phyloP scores from a whole-genome alignment of 2,888 invertebrate species.

The Rotaria magnacalcarata region DNA sequence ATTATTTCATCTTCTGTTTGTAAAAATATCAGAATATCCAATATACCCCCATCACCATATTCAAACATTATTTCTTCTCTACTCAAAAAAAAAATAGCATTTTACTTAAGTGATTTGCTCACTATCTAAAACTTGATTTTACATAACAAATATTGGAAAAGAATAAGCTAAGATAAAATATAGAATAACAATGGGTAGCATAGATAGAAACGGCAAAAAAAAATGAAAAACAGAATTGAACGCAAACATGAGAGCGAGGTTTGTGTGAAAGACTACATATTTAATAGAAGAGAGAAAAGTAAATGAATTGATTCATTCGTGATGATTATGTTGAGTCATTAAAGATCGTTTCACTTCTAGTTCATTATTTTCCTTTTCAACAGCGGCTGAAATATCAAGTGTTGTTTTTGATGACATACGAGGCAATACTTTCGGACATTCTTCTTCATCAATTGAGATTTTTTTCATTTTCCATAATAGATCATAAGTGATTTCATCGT shows the following conservation, averaged over 20 bases:
- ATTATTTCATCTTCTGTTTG: too few species aligned
- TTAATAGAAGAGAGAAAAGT: background rate
- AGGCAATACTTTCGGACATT: slow-evolving; percentile 32
- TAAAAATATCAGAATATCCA: too few species aligned
- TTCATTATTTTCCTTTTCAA: slow-evolving; percentile 2
- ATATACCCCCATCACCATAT: too few species aligned
- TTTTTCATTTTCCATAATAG: slow-evolving; percentile 62
- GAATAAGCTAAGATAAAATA: background rate
- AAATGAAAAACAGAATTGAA: background rate
- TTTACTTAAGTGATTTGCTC: background rate
- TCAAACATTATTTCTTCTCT: too few species aligned
- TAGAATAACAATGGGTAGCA: background rate
- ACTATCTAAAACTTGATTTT: background rate
- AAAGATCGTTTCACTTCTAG: slow-evolving; percentile 22
- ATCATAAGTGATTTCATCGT: slow-evolving; percentile 83
- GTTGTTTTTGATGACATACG: slow-evolving; percentile 2
- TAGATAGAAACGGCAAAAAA: background rate
- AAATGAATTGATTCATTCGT: background rate
- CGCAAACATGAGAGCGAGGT: background rate
- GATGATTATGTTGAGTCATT: background rate
- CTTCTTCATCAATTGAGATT: slow-evolving; percentile 33
- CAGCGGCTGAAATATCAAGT: background rate
- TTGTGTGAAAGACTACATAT: background rate
- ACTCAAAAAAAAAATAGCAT: too few species aligned
- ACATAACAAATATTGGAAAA: background rate